Conservation (phyloP, 2,113 vertebrate genomes). For the Dipodomys ordii region DNA sequence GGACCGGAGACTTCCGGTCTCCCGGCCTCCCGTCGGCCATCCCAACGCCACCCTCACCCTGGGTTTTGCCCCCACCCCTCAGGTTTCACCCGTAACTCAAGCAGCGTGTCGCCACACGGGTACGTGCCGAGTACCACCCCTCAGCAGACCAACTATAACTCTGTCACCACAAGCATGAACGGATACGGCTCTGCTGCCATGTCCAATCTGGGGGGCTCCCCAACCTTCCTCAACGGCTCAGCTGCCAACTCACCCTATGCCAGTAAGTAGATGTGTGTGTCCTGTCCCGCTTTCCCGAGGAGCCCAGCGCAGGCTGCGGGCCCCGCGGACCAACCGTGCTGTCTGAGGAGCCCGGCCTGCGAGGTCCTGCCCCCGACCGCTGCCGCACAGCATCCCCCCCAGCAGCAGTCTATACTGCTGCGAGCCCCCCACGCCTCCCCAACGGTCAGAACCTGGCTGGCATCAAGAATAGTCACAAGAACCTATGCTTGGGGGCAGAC, state of each 20-base stretch:
- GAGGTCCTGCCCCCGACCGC: background rate
- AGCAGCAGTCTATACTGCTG: background rate
- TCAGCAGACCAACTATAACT: conserved; percentile 97
- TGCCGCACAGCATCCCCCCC: background rate
- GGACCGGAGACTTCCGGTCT: conserved; percentile 45
- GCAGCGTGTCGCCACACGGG: conserved; percentile 97
- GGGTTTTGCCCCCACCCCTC: conserved; percentile 61
- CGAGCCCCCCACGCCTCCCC: background rate
- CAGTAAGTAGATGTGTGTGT: conserved; percentile 90
- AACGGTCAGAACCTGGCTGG: background rate
- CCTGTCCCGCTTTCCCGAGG: background rate
- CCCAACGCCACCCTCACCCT: conserved; percentile 67
- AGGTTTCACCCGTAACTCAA: conserved; percentile 98
- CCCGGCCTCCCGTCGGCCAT: background rate
- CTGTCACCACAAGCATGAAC: conserved; percentile 98
- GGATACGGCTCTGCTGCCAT: conserved; percentile 97
- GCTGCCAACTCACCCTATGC: conserved; percentile 99
- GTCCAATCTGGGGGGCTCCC: conserved; percentile 97
- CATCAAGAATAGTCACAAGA: background rate
- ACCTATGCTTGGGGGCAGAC: no score
- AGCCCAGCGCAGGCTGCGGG: background rate
- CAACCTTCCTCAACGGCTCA: conserved; percentile 98
- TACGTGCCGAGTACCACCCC: conserved; percentile 98
- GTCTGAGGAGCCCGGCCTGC: background rate
- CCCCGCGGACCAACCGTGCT: no score